These are phyloP conservation scores for Xerus rutilus DNA, from an alignment of 2,797 vertebrate species.

Conservation along the genomic window DNA sequence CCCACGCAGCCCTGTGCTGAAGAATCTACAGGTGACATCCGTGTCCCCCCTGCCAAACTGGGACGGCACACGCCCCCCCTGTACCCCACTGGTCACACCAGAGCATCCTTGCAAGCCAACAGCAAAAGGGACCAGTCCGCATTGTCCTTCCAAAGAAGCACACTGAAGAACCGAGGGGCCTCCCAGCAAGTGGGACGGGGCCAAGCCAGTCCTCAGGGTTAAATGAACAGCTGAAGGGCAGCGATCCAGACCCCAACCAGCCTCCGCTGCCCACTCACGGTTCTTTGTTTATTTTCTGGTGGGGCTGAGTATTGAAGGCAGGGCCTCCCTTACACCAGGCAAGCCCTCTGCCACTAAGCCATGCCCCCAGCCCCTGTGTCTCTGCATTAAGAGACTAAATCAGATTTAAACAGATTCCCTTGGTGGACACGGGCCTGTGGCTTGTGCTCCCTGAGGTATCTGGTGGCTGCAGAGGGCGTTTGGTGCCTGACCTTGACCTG, in stretches of 20 bases:
- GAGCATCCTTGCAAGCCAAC: background rate
- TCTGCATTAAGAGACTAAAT: background rate
- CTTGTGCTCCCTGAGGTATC: rapidly evolving
- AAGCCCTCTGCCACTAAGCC: no score
- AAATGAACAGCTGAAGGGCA: background rate
- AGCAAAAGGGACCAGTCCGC: background rate
- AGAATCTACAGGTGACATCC: background rate
- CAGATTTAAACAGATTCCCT: background rate
- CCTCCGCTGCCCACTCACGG: background rate
- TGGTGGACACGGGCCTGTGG: background rate
- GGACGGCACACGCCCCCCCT: background rate
- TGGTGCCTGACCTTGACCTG: background rate
- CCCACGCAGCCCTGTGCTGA: background rate
- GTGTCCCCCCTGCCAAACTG: background rate
- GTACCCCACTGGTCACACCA: rapidly evolving
- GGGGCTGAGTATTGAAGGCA: no score
- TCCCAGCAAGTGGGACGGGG: background rate
- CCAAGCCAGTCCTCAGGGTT: background rate
- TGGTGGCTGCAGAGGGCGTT: background rate
- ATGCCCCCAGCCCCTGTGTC: no score
- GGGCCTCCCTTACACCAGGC: no score
- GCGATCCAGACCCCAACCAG: background rate
- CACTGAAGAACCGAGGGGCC: rapidly evolving
- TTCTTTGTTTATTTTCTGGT: no score
- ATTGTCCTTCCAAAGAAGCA: background rate